Evolutionary conservation across 2,113 vertebrate species (phyloP), one percentile per base, ranked within the genome.

Genomic region (Gobio gobio): DNA sequence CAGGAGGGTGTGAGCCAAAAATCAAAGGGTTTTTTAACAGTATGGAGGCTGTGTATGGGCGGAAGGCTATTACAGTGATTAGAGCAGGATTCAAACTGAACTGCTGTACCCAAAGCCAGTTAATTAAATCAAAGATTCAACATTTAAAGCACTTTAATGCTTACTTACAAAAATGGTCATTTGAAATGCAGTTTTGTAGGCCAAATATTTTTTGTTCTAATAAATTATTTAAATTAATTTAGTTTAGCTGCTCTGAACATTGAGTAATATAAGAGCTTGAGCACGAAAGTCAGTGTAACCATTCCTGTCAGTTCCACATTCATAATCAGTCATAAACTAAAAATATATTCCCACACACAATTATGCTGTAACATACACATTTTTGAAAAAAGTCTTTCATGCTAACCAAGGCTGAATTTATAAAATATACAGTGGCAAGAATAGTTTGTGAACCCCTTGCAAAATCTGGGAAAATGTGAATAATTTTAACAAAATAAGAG

Each of bases 1-100:
- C 47, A 56, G 18, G 13, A 70, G 20, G 47, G 47, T 82, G 64
- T 54, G 12, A 70, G 80, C 22, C 29, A 33, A 40, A 82, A 82
- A 70, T 49, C 6, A 18, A 10, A n/a, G 64, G 10, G 3, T 24
- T 51, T 70, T 58, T 43, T 80, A 64, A 80, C 40, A 10, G n/a
- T 47, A 24, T 72, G 29, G 26, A 51, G 59, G 24, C 10, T 82
- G 64, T 72, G 66, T 56, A 66, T 36, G 45, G 26, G 18, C 18
- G 2, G n/a, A 68, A 20, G n/a, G 49, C 49, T 72, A 58, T 82
- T 14, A 40, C 64, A 43, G 64, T 72, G 47, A 82, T 29, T 16
- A 68, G 68, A 10, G 61, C 10, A 33, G 24, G 33, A 49, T 10
- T 81, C 18, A 51, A 82, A 66, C 20, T 13, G 26, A 56, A 64